Percentiles rank a stretch among this genome's conserved stretches.
These are phyloP conservation scores for Matsumyia berberina DNA, from an alignment of 2,888 invertebrate genomes.

Conservation along the genomic window DNA sequence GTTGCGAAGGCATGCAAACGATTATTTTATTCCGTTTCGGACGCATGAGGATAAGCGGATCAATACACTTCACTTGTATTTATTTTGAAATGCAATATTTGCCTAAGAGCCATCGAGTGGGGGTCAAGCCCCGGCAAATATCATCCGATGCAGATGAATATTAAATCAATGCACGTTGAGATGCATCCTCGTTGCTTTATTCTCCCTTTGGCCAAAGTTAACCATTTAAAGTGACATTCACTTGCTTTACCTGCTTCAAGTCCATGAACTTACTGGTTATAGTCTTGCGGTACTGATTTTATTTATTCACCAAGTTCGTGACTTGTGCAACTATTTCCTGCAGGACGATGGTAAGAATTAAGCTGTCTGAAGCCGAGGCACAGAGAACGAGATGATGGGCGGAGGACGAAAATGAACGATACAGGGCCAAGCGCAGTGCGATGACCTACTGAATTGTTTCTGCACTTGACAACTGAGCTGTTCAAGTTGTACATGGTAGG, in stretches of 20 bases:
- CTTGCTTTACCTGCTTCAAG: neutral
- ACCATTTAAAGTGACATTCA: neutral
- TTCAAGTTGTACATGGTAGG: no score
- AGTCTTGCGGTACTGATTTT: neutral
- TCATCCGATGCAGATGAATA: constrained; percentile 43
- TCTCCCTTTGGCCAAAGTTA: neutral
- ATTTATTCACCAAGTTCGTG: constrained; percentile 44
- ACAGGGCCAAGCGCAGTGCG: constrained; percentile 22
- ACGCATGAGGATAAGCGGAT: neutral
- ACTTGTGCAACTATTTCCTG: constrained; percentile 21
- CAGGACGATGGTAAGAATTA: constrained; percentile 12
- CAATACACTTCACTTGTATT: constrained; percentile 25
- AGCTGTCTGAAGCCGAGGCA: neutral
- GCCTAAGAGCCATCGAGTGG: neutral
- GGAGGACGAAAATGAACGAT: constrained; percentile 1
- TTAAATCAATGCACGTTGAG: constrained; percentile 28
- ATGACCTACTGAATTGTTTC: constrained; percentile 35
- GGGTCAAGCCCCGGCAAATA: constrained; percentile 11
- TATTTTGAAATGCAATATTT: constrained; percentile 23
- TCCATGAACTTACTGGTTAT: neutral
- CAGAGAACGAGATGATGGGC: neutral
- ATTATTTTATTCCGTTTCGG: constrained; percentile 49
- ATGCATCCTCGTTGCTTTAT: neutral
- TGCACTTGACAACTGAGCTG: constrained; percentile 58
- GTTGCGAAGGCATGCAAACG: constrained; percentile 21